Evolutionary conservation across 2,888 invertebrate species (phyloP), one percentile per base, ranked within the genome.

Genomic region (Platycheirus rosarum): DNA sequence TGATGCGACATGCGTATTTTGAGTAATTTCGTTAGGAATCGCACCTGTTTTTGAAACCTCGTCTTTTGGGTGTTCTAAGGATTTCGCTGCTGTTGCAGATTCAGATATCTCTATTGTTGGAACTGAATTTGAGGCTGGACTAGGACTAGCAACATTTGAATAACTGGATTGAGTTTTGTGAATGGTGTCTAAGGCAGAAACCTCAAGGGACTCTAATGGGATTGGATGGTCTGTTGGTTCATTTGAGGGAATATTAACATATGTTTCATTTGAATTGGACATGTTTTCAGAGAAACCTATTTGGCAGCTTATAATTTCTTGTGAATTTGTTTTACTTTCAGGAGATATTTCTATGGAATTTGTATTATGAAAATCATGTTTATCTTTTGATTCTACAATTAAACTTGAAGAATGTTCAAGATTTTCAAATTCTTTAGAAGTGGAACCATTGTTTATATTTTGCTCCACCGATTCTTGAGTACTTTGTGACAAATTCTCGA

Each of bases 401-500:
- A 3, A 5, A 16, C 20, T 9, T 26, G 29, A 5, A 57, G 8
- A 29, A 0, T 18, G 14, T n/a, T 44, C 40, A 9, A 9, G 9
- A 18, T 9, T 11, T 4, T 53, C 7, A 5, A 14, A 9, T 1
- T n/a, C 9, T 14, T 20, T 9, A 0, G 37, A 16, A 37, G 16
- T 5, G 2, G 18, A 63, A 18, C 48, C 3, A 40, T 65, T 80
- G 70, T 75, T 70, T 70, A 70, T 69, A 48, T 69, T 20, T 13
- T 62, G 40, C 51, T 46, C 11, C 7, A 23, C 23, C 11, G 4
- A 2, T 3, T 46, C 16, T 11, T n/a, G 3, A 2, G 13, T 46
- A 48, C 20, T 62, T 32, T 11, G 46, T 1, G 9, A 6, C 2
- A 14, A 46, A 29, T 63, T 42, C 2, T 44, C 14, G 4, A n/a